These are phyloP conservation scores for Philereme transversata DNA, from an alignment of 2,888 invertebrate genomes.

Conservation along the genomic window DNA sequence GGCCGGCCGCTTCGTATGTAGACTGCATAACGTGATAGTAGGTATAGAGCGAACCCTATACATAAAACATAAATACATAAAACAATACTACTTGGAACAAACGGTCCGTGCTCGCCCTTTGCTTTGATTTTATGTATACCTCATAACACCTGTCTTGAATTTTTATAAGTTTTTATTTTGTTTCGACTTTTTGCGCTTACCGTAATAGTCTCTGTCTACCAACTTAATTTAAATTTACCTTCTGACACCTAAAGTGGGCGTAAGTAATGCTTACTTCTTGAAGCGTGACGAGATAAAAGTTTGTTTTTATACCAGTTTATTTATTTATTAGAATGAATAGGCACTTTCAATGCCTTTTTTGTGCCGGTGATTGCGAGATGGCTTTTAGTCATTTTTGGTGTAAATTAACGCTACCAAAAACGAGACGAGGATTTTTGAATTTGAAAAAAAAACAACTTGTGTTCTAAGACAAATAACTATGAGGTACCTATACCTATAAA, in stretches of 20 bases:
- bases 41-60: constrained; percentile 38
- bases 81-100: constrained; percentile 40
- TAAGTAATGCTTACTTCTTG: not conserved
- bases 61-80: constrained; percentile 39
- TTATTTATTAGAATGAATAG: too few relatives aligned
- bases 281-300: not conserved
- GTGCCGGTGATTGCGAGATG: too few relatives aligned
- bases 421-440: too few relatives aligned
- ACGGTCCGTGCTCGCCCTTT: constrained; percentile 32
- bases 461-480: too few relatives aligned
- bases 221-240: constrained; percentile 7
- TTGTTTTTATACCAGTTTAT: not conserved
- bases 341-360: too few relatives aligned
- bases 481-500: too few relatives aligned
- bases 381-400: too few relatives aligned
- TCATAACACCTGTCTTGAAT: constrained; percentile 31
- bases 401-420: too few relatives aligned
- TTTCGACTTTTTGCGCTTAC: constrained; percentile 10
- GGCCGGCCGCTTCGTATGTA: not conserved
- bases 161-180: constrained; percentile 34
- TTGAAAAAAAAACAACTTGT: too few relatives aligned
- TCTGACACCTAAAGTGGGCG: not conserved
- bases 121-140: constrained; percentile 39
- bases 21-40: constrained; percentile 21
- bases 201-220: constrained; percentile 16